Conservation (phyloP, 2,797 vertebrate species). For the Margarornis squamiger region DNA sequence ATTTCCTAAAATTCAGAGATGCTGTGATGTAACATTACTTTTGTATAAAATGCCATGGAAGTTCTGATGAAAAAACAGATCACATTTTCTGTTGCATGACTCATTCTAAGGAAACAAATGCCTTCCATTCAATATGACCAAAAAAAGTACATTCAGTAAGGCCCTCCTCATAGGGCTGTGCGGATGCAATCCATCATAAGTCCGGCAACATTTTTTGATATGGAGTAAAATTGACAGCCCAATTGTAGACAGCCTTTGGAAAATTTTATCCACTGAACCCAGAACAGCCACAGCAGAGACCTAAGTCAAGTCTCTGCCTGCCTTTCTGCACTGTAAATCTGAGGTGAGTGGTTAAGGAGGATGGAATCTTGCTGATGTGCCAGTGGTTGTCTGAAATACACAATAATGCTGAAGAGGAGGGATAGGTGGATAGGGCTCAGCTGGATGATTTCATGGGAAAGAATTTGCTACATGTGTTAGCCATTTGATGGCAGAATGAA, state of each 20-base stretch:
- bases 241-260: neutral
- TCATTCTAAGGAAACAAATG: conserved; percentile 26
- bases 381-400: neutral
- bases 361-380: neutral
- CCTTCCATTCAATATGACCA: neutral
- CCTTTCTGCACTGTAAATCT: neutral
- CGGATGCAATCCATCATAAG: neutral
- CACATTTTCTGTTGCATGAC: conserved; percentile 39
- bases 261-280: conserved; percentile 22
- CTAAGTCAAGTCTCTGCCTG: neutral
- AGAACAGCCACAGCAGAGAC: neutral
- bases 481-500: neutral
- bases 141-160: neutral
- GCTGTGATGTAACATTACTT: neutral
- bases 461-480: neutral
- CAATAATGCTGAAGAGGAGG: neutral
- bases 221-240: neutral
- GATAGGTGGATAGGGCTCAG: neutral
- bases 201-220: neutral
- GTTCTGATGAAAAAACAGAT: conserved; percentile 35
- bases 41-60: conserved; percentile 12
- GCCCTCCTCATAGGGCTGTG: neutral
- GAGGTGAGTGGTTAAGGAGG: neutral
- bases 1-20: conserved; percentile 35
- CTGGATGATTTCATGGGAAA: neutral